A percentile compares a stretch with the other conserved stretches of the same genome.
phyloP scores from a whole-genome alignment of 2,113 vertebrate genomes.

The Ceyx margarethae region DNA sequence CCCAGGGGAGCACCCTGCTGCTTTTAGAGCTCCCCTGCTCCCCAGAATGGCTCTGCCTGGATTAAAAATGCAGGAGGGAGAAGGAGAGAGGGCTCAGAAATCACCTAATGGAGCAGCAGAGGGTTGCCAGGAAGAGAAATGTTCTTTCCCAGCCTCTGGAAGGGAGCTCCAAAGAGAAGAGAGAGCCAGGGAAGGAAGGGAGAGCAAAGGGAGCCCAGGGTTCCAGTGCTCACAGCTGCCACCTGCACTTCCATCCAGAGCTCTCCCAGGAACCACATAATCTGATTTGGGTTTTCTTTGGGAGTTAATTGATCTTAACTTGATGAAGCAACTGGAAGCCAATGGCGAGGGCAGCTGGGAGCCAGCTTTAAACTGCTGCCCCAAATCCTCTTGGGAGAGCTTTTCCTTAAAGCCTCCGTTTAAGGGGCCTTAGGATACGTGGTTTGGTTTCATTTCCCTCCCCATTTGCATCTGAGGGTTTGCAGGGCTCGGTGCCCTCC shows the following conservation, averaged over 20 bases:
- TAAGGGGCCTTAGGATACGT: background rate
- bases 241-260: background rate
- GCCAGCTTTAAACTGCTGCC: background rate
- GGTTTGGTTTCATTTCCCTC: background rate
- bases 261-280: background rate
- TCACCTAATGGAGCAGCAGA: background rate
- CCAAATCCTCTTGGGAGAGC: background rate
- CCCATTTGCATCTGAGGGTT: background rate
- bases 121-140: conserved; percentile 1
- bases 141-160: background rate
- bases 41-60: background rate
- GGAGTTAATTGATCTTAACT: background rate
- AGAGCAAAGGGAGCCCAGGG: background rate
- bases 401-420: background rate
- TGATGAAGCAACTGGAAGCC: background rate
- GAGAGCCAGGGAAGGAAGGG: background rate
- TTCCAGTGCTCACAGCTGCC: accelerated
- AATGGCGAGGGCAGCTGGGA: background rate
- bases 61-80: background rate
- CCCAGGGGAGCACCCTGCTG: background rate
- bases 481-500: background rate
- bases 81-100: background rate
- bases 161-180: background rate
- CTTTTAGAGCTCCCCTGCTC: background rate
- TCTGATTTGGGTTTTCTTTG: background rate